Conservation (phyloP, 2,113 vertebrate species). For the Fregetta grallaria region DNA sequence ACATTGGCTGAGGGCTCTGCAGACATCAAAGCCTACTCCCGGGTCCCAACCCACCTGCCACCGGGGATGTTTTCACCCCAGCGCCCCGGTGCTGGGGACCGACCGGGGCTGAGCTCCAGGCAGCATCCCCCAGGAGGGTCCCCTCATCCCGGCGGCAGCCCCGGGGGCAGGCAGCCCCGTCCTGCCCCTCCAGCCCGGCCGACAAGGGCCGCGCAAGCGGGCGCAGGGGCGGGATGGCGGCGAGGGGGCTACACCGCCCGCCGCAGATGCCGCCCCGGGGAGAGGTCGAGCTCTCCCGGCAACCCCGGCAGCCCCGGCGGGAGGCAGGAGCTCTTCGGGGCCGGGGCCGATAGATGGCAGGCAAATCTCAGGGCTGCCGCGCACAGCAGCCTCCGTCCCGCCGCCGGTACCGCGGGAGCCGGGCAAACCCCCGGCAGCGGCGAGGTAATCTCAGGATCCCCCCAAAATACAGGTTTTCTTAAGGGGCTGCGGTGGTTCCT, state of each 20-base stretch:
- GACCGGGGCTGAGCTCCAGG: background rate
- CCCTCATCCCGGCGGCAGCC: background rate
- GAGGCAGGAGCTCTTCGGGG: background rate
- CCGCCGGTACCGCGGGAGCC: background rate
- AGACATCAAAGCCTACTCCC: accelerated
- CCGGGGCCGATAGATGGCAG: slow-evolving; percentile 77
- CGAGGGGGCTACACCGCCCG: background rate
- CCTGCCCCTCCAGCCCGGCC: background rate
- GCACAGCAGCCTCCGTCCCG: accelerated
- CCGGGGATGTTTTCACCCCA: background rate
- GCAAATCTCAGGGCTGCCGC: background rate
- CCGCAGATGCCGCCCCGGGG: too few relatives aligned
- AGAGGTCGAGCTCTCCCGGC: accelerated
- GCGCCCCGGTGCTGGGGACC: accelerated
- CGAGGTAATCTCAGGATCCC: accelerated
- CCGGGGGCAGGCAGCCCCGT: background rate
- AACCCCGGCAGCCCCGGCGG: background rate
- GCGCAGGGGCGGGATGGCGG: too few relatives aligned
- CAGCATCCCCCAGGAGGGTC: background rate
- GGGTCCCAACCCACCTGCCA: accelerated
- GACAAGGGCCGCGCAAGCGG: background rate
- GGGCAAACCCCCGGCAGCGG: background rate
- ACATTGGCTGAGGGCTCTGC: background rate
- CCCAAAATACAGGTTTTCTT: background rate
- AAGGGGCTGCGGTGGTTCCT: background rate